phyloP scores from a whole-genome alignment of 1,140 invertebrate genomes.

The Penaeus indicus region DNA sequence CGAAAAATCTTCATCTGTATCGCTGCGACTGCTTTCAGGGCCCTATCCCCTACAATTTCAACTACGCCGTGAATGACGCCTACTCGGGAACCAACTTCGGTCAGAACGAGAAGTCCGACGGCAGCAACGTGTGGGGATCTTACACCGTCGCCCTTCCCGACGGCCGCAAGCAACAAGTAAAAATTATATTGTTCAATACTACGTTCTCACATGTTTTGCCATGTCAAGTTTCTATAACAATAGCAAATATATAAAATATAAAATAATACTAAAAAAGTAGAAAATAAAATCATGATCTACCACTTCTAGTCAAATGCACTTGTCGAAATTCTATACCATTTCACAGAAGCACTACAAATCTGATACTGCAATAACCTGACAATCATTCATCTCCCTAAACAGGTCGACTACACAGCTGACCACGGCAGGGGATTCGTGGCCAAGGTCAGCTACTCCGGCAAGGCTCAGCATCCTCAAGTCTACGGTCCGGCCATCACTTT shows the following conservation, averaged over 20 bases:
- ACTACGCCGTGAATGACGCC: constrained; percentile 83
- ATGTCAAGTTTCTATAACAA: no score
- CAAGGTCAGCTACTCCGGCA: constrained; percentile 37
- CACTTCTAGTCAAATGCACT: no score
- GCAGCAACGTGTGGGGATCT: neutral
- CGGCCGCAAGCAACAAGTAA: constrained; percentile 17
- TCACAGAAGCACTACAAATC: no score
- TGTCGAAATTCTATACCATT: no score
- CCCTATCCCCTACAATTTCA: constrained; percentile 79
- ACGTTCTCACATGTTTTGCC: no score
- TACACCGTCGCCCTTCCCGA: constrained; percentile 6
- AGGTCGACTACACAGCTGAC: constrained; percentile 51
- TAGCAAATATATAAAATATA: neutral
- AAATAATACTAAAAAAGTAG: neutral
- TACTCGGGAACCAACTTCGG: constrained; percentile 71
- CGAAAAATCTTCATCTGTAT: no score
- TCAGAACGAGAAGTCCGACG: constrained; percentile 9
- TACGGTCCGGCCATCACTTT: constrained; percentile 24
- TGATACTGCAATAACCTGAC: no score
- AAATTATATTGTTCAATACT: neutral
- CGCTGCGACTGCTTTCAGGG: no score
- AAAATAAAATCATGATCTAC: no score
- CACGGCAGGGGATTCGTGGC: constrained; percentile 49
- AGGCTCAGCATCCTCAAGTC: constrained; percentile 8
- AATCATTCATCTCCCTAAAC: neutral